A percentile compares a stretch with the other conserved stretches of the same genome.
These are phyloP conservation scores for Phymastichus coffea DNA, from an alignment of 1,140 invertebrate genomes.

Conservation along the genomic window DNA sequence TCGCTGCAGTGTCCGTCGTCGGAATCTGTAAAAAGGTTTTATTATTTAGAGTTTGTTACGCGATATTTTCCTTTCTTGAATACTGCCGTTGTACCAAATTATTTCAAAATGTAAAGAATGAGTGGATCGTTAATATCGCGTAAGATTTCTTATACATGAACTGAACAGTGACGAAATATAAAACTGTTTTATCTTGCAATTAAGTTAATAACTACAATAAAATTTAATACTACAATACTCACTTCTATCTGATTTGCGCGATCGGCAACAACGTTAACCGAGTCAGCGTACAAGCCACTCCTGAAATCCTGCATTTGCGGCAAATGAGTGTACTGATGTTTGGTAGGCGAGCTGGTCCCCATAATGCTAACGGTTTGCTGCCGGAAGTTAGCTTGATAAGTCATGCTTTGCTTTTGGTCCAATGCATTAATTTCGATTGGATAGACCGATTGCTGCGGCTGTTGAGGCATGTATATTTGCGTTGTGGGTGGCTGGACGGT, in stretches of 20 bases:
- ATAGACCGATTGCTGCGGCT: neutral
- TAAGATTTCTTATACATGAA: too few species aligned
- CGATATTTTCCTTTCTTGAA: too few species aligned
- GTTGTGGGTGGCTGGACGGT: slow-evolving; percentile 40
- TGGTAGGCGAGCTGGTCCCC: neutral
- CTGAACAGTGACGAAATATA: too few species aligned
- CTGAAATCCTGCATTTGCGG: slow-evolving; percentile 21
- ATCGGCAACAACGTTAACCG: neutral
- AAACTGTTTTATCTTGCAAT: too few species aligned
- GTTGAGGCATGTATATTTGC: slow-evolving; percentile 31
- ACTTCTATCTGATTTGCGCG: slow-evolving; percentile 3
- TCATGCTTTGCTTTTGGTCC: neutral
- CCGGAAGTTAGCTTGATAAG: neutral
- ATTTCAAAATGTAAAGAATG: too few species aligned
- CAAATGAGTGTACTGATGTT: slow-evolving; percentile 13
- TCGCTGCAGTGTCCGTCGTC: slow-evolving; percentile 38
- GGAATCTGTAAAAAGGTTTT: slow-evolving; percentile 4
- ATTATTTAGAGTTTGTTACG: too few species aligned
- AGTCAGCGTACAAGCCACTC: neutral
- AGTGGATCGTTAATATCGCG: too few species aligned
- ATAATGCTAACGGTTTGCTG: slow-evolving; percentile 3
- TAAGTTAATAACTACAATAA: too few species aligned
- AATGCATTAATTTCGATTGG: neutral
- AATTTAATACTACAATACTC: too few species aligned
- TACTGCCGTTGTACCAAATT: too few species aligned